Conservation (phyloP, 2,113 vertebrate species). For the Hyperopisus bebe region DNA sequence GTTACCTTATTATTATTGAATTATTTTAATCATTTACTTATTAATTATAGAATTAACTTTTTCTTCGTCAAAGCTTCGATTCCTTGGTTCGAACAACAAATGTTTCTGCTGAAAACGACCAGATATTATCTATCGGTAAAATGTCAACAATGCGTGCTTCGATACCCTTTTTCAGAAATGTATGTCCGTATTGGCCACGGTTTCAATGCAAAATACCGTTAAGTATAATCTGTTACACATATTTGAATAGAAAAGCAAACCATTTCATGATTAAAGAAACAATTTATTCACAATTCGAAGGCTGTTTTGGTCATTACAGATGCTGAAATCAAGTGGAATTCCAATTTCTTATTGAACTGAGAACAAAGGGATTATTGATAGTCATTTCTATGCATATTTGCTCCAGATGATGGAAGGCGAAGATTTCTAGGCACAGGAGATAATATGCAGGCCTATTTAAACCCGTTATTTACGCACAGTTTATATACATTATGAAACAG, state of each 20-base stretch:
- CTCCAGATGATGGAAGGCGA: background rate
- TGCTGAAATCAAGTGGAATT: background rate
- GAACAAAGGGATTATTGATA: background rate
- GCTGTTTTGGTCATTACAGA: background rate
- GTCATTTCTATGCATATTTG: conserved; percentile 1
- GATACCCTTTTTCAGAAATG: background rate
- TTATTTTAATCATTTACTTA: background rate
- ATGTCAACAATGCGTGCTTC: background rate
- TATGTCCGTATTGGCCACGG: background rate
- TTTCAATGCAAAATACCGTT: background rate
- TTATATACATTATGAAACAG: background rate
- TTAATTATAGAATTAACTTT: background rate
- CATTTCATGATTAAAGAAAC: background rate
- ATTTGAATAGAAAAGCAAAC: background rate
- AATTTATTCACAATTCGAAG: background rate
- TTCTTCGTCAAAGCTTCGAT: background rate
- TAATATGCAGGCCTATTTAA: background rate
- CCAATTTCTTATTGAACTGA: conserved; percentile 1
- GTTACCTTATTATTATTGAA: background rate
- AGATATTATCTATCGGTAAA: background rate
- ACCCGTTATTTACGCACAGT: background rate
- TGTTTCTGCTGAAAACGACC: background rate
- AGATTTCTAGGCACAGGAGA: background rate
- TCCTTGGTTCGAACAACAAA: background rate
- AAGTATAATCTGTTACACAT: background rate